Evolutionary conservation across 92 coral and sea anemone species (phyloP).

Genomic region (Porites cylindrica): DNA sequence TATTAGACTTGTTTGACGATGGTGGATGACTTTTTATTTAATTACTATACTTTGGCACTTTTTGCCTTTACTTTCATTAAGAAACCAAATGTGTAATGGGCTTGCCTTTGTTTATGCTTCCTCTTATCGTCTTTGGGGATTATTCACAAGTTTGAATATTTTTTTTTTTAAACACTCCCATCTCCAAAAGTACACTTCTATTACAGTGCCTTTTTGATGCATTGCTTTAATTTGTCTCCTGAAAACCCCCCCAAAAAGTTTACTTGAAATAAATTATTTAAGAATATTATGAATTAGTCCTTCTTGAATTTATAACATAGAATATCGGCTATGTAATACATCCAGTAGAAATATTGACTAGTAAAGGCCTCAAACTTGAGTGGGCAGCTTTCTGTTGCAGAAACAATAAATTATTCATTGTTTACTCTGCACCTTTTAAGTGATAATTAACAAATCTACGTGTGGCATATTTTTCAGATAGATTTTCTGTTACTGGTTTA

Average conservation of each 20-base stretch:
- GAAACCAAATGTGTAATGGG: not conserved
- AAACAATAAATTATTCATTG: not conserved
- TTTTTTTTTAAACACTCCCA: too few species aligned
- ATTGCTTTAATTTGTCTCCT: too few species aligned
- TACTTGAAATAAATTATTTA: too few species aligned
- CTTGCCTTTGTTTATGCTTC: not conserved
- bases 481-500: too few species aligned
- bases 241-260: too few species aligned
- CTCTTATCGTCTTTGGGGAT: not conserved
- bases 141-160: not conserved
- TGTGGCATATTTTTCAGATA: too few species aligned
- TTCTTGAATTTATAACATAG: too few species aligned
- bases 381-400: not conserved
- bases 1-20: not conserved
- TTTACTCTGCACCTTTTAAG: not conserved
- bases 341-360: not conserved
- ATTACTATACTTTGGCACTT: not conserved
- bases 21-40: not conserved
- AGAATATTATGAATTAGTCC: too few species aligned
- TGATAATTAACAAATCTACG: too few species aligned
- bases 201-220: too few species aligned
- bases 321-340: too few species aligned
- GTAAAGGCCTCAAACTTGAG: not conserved
- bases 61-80: not conserved
- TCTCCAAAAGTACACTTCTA: too few species aligned